Evolutionary conservation across 2,888 invertebrate species (phyloP).

Genomic region (Emmelina monodactyla): DNA sequence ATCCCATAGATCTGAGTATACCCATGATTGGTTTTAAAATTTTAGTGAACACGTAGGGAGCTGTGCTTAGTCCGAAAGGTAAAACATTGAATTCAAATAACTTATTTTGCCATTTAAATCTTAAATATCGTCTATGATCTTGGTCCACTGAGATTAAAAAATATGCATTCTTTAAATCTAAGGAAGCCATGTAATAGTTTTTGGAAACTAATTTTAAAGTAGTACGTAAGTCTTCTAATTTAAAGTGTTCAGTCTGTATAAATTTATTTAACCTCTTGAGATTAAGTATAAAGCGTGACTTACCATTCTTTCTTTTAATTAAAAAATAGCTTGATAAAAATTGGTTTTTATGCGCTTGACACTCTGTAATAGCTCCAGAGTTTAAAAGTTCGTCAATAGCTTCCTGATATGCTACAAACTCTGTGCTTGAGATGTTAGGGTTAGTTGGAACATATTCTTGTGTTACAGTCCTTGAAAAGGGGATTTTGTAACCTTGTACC

Average conservation of each 20-base stretch:
- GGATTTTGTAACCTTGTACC: slow-evolving; percentile 10
- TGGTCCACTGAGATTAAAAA: slow-evolving; percentile 5
- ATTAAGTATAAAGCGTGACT: slow-evolving; percentile 9
- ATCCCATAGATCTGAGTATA: slow-evolving; percentile 8
- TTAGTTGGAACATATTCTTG: slow-evolving; percentile 1
- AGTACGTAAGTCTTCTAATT: slow-evolving; percentile 8
- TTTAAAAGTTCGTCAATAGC: not conserved
- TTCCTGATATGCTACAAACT: not conserved
- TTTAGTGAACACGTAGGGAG: slow-evolving; percentile 11
- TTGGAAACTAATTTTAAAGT: slow-evolving; percentile 5
- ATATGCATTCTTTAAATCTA: slow-evolving; percentile 7
- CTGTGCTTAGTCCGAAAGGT: not conserved
- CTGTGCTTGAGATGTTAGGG: not conserved
- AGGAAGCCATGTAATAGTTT: slow-evolving; percentile 4
- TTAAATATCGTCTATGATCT: slow-evolving; percentile 5
- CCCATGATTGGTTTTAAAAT: slow-evolving; percentile 10
- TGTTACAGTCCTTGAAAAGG: slow-evolving; percentile 4
- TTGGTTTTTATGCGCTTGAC: slow-evolving; percentile 4
- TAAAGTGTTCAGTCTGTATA: slow-evolving; percentile 5
- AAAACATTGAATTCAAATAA: slow-evolving; percentile 9
- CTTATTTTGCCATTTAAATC: slow-evolving; percentile 4
- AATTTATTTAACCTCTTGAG: slow-evolving; percentile 8
- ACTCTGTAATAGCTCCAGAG: too few relatives aligned
- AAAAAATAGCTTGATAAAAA: slow-evolving; percentile 9
- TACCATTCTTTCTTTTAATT: slow-evolving; percentile 6